A percentile compares a stretch with the other conserved stretches of the same genome.
Evolutionary conservation across 2,113 vertebrate species (phyloP).

Genomic region (Plotosus lineatus): DNA sequence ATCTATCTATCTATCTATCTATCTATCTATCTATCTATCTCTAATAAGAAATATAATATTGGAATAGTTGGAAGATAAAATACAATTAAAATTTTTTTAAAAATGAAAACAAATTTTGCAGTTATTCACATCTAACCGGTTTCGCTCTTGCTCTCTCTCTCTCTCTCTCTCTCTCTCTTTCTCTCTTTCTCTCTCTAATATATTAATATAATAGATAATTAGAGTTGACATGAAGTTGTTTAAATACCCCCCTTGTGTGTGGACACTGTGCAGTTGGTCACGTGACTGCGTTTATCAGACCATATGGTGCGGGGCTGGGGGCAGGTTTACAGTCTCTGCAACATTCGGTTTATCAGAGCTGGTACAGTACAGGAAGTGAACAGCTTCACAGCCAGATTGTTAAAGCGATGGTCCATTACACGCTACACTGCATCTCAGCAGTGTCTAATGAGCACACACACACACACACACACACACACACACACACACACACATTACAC

Average conservation of each 20-base stretch:
- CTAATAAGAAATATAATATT: too few relatives aligned
- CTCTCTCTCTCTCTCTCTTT: not conserved
- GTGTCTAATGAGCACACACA: slow-evolving; percentile 50
- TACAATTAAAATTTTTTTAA: too few relatives aligned
- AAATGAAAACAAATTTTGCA: too few relatives aligned
- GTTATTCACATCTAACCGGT: too few relatives aligned
- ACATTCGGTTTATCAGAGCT: not conserved
- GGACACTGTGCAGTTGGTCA: not conserved
- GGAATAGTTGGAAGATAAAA: too few relatives aligned
- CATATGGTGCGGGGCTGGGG: slow-evolving; percentile 14
- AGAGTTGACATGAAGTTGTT: not conserved
- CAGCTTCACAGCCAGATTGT: slow-evolving; percentile 43
- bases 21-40: too few relatives aligned
- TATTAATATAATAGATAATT: not conserved
- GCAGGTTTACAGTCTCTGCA: slow-evolving; percentile 4
- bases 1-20: too few relatives aligned
- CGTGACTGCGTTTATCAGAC: slow-evolving; percentile 12
- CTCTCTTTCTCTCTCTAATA: not conserved
- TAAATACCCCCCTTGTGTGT: not conserved
- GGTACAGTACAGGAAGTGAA: slow-evolving; percentile 13
- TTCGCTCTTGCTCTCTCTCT: too few relatives aligned
- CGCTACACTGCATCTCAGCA: slow-evolving; percentile 47
- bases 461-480: slow-evolving; percentile 26
- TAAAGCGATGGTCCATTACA: slow-evolving; percentile 45
- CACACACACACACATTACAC: not conserved